phyloP scores from a whole-genome alignment of 2,797 vertebrate species.

The Clangula hyemalis region DNA sequence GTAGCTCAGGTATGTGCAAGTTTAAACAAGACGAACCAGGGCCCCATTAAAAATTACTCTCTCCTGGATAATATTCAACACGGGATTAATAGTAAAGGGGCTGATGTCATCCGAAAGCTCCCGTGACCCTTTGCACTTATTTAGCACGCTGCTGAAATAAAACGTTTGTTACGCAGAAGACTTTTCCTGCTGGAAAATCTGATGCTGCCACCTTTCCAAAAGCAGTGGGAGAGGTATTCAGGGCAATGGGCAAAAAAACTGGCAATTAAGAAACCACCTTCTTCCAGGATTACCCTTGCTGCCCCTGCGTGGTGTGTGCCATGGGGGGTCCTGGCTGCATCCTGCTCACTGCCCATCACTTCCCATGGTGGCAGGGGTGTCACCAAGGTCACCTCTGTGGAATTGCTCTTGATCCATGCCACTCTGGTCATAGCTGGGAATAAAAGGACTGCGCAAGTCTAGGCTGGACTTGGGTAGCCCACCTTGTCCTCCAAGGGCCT shows the following conservation, averaged over 20 bases:
- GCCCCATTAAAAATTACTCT: slow-evolving; percentile 72
- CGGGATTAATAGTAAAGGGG: slow-evolving; percentile 54
- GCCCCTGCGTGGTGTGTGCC: fast-evolving
- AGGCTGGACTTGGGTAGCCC: background rate
- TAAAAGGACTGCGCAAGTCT: background rate
- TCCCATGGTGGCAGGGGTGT: background rate
- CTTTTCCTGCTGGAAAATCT: slow-evolving; percentile 46
- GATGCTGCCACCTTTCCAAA: background rate
- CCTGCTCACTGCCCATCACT: fast-evolving
- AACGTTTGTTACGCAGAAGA: background rate
- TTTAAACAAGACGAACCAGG: slow-evolving; percentile 63
- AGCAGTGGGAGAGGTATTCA: background rate
- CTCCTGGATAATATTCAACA: slow-evolving; percentile 75
- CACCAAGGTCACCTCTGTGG: fast-evolving
- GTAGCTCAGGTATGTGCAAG: slow-evolving; percentile 75
- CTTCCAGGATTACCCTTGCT: background rate
- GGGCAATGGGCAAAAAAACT: background rate
- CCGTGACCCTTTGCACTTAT: slow-evolving; percentile 59
- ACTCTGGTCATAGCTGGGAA: background rate
- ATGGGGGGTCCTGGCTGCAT: fast-evolving
- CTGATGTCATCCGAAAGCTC: slow-evolving; percentile 65
- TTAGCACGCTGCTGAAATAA: slow-evolving; percentile 5
- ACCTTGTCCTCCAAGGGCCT: background rate
- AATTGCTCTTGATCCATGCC: background rate
- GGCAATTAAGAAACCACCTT: background rate